phyloP scores from a whole-genome alignment of 2,797 vertebrate species.

The Oreonectes daqikongensis region DNA sequence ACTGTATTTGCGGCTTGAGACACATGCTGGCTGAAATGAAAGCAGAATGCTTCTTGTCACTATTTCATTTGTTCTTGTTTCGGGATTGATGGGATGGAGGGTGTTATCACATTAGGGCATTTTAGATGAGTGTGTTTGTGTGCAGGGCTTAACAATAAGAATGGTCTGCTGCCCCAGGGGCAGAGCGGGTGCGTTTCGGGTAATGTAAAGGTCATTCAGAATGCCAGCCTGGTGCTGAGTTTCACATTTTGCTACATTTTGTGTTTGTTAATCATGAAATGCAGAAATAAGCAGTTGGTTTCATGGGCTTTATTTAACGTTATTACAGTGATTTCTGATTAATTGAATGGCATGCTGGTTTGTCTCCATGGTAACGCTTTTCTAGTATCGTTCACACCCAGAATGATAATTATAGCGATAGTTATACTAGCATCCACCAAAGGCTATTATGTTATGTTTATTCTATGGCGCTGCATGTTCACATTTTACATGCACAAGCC shows the following conservation, averaged over 20 bases:
- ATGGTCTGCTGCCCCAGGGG: neutral
- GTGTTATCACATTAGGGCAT: slow-evolving; percentile 27
- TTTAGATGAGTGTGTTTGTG: neutral
- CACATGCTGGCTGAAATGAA: slow-evolving; percentile 42
- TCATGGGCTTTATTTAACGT: no score
- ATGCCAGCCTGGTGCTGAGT: neutral
- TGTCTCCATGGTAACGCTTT: no score
- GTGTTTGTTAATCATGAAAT: no score
- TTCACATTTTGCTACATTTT: slow-evolving; percentile 1
- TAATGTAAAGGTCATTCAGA: neutral
- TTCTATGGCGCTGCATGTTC: no score
- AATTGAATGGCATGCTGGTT: no score
- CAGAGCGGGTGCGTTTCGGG: neutral
- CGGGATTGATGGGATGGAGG: slow-evolving; percentile 15
- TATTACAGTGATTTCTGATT: no score
- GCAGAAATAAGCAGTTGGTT: no score
- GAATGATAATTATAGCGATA: no score
- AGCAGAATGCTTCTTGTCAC: slow-evolving; percentile 15
- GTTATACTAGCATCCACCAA: no score
- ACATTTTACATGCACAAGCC: no score
- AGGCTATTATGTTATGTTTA: no score
- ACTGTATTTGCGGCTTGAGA: slow-evolving; percentile 43
- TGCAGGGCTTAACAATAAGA: neutral
- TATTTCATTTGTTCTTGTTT: slow-evolving; percentile 35
- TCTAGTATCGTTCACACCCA: no score